Base-by-base conservation (phyloP, 2,888 invertebrate genomes). In the Orgyia antiqua region DNA sequence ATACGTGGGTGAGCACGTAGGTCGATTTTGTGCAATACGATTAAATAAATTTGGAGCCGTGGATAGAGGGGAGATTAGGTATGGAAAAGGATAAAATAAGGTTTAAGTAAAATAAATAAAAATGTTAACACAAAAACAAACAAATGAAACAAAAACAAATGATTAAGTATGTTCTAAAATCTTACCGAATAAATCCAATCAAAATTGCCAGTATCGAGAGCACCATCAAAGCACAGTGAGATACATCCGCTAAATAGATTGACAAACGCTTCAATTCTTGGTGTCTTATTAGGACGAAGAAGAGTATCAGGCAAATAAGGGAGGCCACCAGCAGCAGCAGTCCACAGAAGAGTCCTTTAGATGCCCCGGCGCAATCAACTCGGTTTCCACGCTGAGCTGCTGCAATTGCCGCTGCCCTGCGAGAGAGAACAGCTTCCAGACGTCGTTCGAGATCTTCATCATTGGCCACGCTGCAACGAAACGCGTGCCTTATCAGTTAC, bases 291-390 rank as follows among this genome's bases (percentile, higher is more conserved):
- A 98, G 89, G 48, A 98, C 97, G 88, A 97, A 97, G 92, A 97
- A 98, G 47, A 97, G 90, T 61, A 98, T 97, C 72, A 98, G 88
- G 79, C 96, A 96, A 76, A 97, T 97, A 54, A 97, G 88, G 11
- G 96, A 95, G 33, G 94, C 95, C 49, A 97, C 96, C 58, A 97
- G 88, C 45, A 96, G 90, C 39, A 97, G 89, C 29, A 97, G 89
- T 58, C 97, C 97, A 76, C 95, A 94, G 90, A 97, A 97, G 30
- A 97, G 90, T 50, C 96, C 96, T 72, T 95, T 95, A 64, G 96
- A 96, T 13, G 98, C 96, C 13, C 97, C 97, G 20, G 97, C 94
- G 71, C 98, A 98, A 84, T 98, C 97, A 36, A 97, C 94, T 29
- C 95, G 90, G 47, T 94, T 94, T 49, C 93, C 92, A 38, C 91